Evolutionary conservation across 1,140 invertebrate genomes (phyloP), one percentile per base, ranked within the genome.

Genomic region (Drosophila ironensis): DNA sequence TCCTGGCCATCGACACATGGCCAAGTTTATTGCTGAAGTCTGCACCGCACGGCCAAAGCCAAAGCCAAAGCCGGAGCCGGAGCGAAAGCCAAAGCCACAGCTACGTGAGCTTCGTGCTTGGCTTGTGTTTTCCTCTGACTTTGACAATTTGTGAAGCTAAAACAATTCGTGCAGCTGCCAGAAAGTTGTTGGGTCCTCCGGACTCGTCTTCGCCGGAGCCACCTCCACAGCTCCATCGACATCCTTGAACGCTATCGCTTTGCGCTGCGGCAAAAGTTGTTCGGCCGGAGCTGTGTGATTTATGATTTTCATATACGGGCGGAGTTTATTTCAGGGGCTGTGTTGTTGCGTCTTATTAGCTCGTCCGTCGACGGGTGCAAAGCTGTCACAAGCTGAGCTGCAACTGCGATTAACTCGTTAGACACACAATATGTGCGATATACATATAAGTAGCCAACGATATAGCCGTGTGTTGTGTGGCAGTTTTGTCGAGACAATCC

Each of bases 381-480:
- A 78, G 63, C 74, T 78, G 74, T 72, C 74, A 33, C 74, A 78
- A 78, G 61, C 61, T 73, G 47, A 59, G 50, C 64, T 74, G 70
- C 59, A 80, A 71, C 70, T 71, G 52, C 75, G 64, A 80, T 80
- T 80, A 80, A 77, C 72, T 81, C 45, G 46, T 82, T 76, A 61
- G 60, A 52, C 63, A 46, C 42, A 63, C 60, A 54, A 47, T 64
- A 59, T 59, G 40, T 53, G 66, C 66, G 52, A 69, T 69, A 4
- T 8, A 30, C n/a, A 30, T 3, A 8, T 30, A 33, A 12, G 14
- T 33, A 33, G 1, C 30, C 7, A 12, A 17, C 40, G 66, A 44
- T 60, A 41, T 56, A 5, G 37, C 41, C n/a, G n/a, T n/a, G 53
- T 45, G 25, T 71, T 48, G 53, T 71, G 71, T 35, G 59, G 68